These are phyloP conservation scores for Gadus macrocephalus DNA, from an alignment of 2,113 vertebrate genomes.

Conservation along the genomic window DNA sequence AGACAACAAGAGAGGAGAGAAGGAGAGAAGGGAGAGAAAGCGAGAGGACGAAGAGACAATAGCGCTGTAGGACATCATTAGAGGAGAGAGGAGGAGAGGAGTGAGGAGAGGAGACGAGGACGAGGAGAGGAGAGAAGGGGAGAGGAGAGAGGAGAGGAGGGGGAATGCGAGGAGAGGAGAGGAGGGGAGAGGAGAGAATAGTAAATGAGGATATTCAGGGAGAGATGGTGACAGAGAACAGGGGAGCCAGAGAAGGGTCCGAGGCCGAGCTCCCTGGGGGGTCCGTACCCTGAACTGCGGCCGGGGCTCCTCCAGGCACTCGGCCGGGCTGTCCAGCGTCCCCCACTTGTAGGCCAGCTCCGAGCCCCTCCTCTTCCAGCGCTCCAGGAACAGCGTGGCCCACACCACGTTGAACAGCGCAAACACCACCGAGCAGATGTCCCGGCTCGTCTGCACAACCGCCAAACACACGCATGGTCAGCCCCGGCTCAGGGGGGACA, in stretches of 20 bases:
- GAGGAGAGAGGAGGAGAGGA: too few relatives aligned
- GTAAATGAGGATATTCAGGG: neutral
- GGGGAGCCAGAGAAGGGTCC: too few relatives aligned
- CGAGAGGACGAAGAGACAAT: neutral
- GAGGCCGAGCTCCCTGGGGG: too few relatives aligned
- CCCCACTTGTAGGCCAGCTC: slow-evolving; percentile 98
- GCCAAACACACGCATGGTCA: neutral
- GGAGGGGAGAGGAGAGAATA: neutral
- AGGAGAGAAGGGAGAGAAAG: neutral
- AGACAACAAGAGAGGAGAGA: neutral
- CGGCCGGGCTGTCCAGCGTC: slow-evolving; percentile 83
- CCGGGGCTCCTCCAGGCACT: slow-evolving; percentile 89
- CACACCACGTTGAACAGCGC: slow-evolving; percentile 96
- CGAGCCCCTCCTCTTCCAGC: slow-evolving; percentile 91
- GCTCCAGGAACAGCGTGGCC: slow-evolving; percentile 94
- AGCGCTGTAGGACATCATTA: too few relatives aligned
- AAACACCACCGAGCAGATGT: slow-evolving; percentile 94
- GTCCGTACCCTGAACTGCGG: slow-evolving; percentile 87
- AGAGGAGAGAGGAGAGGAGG: neutral
- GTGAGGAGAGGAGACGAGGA: neutral
- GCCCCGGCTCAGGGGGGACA: too few relatives aligned
- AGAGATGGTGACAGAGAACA: neutral
- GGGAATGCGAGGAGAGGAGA: neutral
- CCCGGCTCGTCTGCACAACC: slow-evolving; percentile 84
- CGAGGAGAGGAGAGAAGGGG: neutral